Percentiles rank a stretch among this genome's conserved stretches.
These are phyloP conservation scores for Andricus grossulariae DNA, from an alignment of 1,140 invertebrate species.

Conservation along the genomic window DNA sequence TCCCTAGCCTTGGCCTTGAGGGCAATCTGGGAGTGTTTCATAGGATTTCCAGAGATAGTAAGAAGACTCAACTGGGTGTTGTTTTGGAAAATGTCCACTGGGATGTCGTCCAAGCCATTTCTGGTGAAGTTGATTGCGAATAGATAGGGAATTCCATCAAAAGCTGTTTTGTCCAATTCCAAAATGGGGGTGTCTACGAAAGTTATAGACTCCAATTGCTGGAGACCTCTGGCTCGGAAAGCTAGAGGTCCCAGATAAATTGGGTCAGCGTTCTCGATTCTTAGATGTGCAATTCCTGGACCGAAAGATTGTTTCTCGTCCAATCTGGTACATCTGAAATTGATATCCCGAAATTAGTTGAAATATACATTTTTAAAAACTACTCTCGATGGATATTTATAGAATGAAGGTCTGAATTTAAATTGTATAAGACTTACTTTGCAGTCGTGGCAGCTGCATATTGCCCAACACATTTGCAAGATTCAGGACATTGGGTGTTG, in stretches of 20 bases:
- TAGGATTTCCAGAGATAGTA: conserved; percentile 82
- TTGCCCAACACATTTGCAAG: conserved; percentile 68
- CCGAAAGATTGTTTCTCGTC: conserved; percentile 66
- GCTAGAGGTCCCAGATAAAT: conserved; percentile 65
- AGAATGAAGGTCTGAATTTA: neutral
- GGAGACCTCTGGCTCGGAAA: conserved; percentile 62
- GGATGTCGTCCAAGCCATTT: conserved; percentile 79
- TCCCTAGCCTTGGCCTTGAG: conserved; percentile 61
- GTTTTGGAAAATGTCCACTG: conserved; percentile 81
- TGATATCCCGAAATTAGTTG: neutral
- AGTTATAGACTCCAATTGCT: conserved; percentile 68
- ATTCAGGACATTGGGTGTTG: conserved; percentile 62
- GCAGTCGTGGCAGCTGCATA: conserved; percentile 73
- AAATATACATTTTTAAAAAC: too few species aligned
- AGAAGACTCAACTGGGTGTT: conserved; percentile 80
- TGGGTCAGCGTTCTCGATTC: conserved; percentile 63
- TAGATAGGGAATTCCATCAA: conserved; percentile 80
- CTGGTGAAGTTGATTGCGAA: conserved; percentile 82
- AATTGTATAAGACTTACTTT: conserved; percentile 58
- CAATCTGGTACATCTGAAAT: conserved; percentile 66
- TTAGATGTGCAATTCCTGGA: conserved; percentile 62
- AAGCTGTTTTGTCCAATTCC: conserved; percentile 76
- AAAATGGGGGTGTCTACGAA: conserved; percentile 69
- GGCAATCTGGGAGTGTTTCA: conserved; percentile 74
- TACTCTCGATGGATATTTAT: too few species aligned